A percentile compares a stretch with the other conserved stretches of the same genome.
Evolutionary conservation across 2,888 invertebrate genomes (phyloP).

Genomic region (Drosophila prostipennis): DNA sequence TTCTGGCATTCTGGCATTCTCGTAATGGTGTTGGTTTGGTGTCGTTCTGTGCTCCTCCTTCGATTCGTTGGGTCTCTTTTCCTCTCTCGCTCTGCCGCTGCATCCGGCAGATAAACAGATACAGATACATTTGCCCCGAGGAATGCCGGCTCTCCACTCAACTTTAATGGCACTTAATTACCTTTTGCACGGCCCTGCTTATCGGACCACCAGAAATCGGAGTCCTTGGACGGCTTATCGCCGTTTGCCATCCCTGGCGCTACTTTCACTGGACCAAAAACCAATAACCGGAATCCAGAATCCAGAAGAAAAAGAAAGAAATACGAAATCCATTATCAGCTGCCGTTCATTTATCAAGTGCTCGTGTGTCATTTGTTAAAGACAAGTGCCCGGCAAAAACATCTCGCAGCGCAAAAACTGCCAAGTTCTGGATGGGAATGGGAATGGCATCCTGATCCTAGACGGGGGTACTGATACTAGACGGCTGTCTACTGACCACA

Average conservation of each 20-base stretch:
- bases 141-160: constrained; percentile 54
- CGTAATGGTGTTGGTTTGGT: constrained; percentile 43
- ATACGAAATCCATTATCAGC: constrained; percentile 63
- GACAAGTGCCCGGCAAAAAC: constrained; percentile 49
- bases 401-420: constrained; percentile 53
- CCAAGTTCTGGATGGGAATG: constrained; percentile 18
- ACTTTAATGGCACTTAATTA: constrained; percentile 77
- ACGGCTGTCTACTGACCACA: constrained; percentile 54
- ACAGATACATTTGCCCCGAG: constrained; percentile 47
- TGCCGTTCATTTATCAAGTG: constrained; percentile 71
- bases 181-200: constrained; percentile 65
- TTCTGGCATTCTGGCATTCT: constrained; percentile 30
- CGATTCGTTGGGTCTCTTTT: constrained; percentile 15
- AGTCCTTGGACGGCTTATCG: constrained; percentile 44
- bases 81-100: constrained; percentile 21
- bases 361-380: constrained; percentile 70
- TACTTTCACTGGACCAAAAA: constrained; percentile 63
- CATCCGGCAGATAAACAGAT: constrained; percentile 65
- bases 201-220: constrained; percentile 69
- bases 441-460: constrained; percentile 1
- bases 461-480: constrained; percentile 7
- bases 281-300: no score
- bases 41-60: constrained; percentile 39
- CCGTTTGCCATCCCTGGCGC: constrained; percentile 59
- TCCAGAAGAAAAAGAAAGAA: neutral